Percentiles rank a stretch among this genome's conserved stretches.
Conservation (phyloP, 2,113 vertebrate genomes). For the Ahaetulla prasina region DNA sequence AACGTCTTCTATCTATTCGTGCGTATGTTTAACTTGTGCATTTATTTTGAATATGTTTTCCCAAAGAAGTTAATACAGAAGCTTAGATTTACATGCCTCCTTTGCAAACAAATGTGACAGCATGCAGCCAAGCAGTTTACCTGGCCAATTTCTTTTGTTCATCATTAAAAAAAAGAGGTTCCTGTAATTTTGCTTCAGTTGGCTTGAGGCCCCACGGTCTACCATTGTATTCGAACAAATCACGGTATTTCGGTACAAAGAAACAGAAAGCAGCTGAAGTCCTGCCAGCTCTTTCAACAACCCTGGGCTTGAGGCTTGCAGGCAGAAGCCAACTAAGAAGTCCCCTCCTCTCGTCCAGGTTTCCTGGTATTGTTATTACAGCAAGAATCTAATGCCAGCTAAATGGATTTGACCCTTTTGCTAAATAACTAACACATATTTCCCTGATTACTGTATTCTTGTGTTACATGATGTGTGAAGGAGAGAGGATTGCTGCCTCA, state of each 20-base stretch:
- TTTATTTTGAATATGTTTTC: background rate
- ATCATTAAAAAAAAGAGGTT: slow-evolving; percentile 14
- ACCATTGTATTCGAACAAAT: slow-evolving; percentile 45
- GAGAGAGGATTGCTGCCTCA: background rate
- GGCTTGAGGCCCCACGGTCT: slow-evolving; percentile 25
- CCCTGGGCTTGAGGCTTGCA: slow-evolving; percentile 23
- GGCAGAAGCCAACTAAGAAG: slow-evolving; percentile 39
- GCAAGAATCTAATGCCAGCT: slow-evolving; percentile 69
- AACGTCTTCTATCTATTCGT: background rate
- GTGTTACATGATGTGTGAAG: slow-evolving; percentile 40
- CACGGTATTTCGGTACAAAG: slow-evolving; percentile 51
- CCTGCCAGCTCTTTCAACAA: slow-evolving; percentile 54
- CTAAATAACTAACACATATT: slow-evolving; percentile 63
- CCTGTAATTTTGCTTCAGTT: slow-evolving; percentile 42
- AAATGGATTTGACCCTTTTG: slow-evolving; percentile 72
- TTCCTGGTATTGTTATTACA: slow-evolving; percentile 73
- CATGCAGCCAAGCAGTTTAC: background rate
- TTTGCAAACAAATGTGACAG: background rate
- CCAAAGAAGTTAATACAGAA: background rate
- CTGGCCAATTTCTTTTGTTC: background rate
- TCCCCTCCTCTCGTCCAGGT: background rate
- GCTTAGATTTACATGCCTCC: background rate
- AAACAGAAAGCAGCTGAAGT: slow-evolving; percentile 27
- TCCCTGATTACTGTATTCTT: slow-evolving; percentile 73
- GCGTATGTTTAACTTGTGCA: background rate